Evolutionary conservation across 2,113 vertebrate species (phyloP).

Genomic region (Ursus arctos): DNA sequence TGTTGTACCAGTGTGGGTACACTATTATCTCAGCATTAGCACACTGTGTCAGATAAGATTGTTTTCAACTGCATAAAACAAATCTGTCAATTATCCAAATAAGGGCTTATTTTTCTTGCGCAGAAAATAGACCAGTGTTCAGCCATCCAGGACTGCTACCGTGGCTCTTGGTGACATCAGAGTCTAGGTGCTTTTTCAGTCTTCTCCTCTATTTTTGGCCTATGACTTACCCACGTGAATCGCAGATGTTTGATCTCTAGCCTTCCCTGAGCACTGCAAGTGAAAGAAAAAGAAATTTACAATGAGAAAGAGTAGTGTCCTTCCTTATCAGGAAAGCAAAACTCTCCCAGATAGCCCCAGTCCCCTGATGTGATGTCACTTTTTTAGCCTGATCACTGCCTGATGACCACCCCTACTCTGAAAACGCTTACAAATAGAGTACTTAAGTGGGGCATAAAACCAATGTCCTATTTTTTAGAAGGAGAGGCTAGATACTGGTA

Average conservation of each 20-base stretch:
- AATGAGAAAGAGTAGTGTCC: accelerated
- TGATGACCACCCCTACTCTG: neutral
- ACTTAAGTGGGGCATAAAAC: neutral
- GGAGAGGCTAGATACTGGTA: neutral
- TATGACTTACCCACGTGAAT: neutral
- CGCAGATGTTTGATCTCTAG: neutral
- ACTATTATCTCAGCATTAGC: slow-evolving; percentile 38
- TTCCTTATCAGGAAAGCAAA: neutral
- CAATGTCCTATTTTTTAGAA: neutral
- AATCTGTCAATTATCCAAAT: slow-evolving; percentile 14
- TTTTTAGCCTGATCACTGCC: neutral
- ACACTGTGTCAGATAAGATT: neutral
- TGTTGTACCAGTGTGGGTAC: neutral
- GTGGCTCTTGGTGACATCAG: neutral
- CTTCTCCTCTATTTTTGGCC: neutral
- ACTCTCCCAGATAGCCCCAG: neutral
- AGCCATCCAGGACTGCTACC: neutral
- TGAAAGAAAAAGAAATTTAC: neutral
- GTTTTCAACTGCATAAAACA: neutral
- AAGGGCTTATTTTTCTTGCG: slow-evolving; percentile 16
- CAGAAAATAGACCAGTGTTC: neutral
- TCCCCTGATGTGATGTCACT: neutral
- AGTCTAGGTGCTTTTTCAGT: neutral
- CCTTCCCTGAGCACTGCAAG: neutral
- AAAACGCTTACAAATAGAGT: neutral